Evolutionary conservation across 2,888 invertebrate genomes (phyloP).

Genomic region (Halocaridina rubra): DNA sequence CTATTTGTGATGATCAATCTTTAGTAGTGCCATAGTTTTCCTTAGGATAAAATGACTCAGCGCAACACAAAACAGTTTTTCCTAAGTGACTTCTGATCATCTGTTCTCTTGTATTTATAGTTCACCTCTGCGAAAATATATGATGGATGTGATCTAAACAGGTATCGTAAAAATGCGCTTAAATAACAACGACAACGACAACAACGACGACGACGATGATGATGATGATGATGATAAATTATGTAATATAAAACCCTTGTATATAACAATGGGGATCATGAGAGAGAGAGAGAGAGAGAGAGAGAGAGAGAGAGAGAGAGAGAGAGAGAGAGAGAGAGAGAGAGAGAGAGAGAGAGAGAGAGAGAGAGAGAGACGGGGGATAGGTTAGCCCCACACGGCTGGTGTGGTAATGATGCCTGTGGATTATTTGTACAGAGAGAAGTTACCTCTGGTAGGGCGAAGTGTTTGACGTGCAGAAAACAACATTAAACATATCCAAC

Average conservation of each 20-base stretch:
- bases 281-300: background rate
- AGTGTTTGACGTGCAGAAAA: slow-evolving; percentile 36
- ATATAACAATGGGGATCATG: background rate
- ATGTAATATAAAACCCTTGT: too few relatives aligned
- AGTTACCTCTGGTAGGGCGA: background rate
- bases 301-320: background rate
- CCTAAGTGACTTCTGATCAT: too few relatives aligned
- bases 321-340: background rate
- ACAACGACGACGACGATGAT: background rate
- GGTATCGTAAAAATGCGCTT: too few relatives aligned
- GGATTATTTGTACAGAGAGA: slow-evolving; percentile 39
- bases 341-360: slow-evolving; percentile 29
- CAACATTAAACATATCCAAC: slow-evolving; percentile 39
- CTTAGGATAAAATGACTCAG: too few relatives aligned
- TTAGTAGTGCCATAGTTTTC: too few relatives aligned
- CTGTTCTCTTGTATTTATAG: too few relatives aligned
- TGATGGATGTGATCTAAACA: too few relatives aligned
- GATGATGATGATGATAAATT: background rate
- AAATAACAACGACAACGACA: background rate
- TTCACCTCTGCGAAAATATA: background rate
- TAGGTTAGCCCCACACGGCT: slow-evolving; percentile 8
- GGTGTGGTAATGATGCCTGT: slow-evolving; percentile 34
- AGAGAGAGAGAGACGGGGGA: slow-evolving; percentile 17
- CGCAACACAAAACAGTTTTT: too few relatives aligned
- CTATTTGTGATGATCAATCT: too few relatives aligned